A percentile compares a stretch with the other conserved stretches of the same genome.
These are phyloP conservation scores for Rhopalosiphum nymphaeae DNA, from an alignment of 2,888 invertebrate genomes.

Conservation along the genomic window DNA sequence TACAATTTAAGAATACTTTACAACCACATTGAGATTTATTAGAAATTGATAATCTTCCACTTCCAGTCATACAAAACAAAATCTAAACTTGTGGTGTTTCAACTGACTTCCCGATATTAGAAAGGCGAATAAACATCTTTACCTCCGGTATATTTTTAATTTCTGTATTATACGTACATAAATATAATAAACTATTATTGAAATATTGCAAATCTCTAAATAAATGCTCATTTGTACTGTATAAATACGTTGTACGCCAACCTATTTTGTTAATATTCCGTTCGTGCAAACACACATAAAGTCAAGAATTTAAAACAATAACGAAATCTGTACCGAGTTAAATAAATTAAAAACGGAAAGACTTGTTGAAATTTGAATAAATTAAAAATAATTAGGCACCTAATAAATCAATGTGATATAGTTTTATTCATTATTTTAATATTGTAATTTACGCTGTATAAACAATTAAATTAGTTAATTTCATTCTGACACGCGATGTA, in stretches of 20 bases:
- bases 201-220: neutral
- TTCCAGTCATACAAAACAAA: neutral
- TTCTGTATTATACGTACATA: neutral
- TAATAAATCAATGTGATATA: neutral
- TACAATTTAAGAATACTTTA: neutral
- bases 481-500: neutral
- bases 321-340: neutral
- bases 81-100: neutral
- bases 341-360: neutral
- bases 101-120: neutral
- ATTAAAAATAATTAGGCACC: neutral
- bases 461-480: constrained; percentile 7
- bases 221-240: neutral
- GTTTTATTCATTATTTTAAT: constrained; percentile 2
- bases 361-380: constrained; percentile 17
- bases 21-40: neutral
- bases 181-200: neutral
- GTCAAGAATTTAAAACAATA: neutral
- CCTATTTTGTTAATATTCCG: neutral
- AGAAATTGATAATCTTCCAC: neutral
- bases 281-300: neutral
- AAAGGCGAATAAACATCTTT: neutral
- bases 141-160: neutral
- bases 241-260: neutral
- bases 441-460: neutral